Evolutionary conservation across 2,113 vertebrate species (phyloP), one percentile per base, ranked within the genome.

Genomic region (Phrynocephalus versicolor): DNA sequence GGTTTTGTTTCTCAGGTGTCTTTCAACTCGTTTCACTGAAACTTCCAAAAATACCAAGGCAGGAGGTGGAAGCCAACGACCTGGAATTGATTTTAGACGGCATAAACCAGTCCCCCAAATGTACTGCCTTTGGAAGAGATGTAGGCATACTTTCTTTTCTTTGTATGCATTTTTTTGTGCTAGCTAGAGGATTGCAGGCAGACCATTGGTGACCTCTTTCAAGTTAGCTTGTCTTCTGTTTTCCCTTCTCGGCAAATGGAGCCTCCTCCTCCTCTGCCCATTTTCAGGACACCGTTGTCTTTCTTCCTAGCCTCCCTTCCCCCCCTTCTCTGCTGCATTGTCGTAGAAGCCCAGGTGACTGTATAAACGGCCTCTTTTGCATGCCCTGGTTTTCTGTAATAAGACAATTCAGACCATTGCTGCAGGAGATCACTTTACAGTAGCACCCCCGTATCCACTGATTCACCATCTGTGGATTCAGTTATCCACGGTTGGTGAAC

Each of bases 1-100:
- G 37, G 77, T 91, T 85, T 62, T n/a, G 69, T 88, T 92, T 92
- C 39, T 19, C 92, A 99, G 98, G 97, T 88, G 30, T 62, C 2
- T 98, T 96, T 95, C 97, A 99, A 78, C 94, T 99, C 89, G 95
- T 97, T 45, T 97, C 97, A 0, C 84, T 98, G 45, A 96, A 95
- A 85, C 94, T 99, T 81, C 94, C 98, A 5, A 97, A 96, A 94
- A 94, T 92, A 8, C 83, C 95, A 35, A 96, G 95, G 62, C 98
- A 97, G 88, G 94, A 97, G 88, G 70, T 97, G 91, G 96, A 98
- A 87, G 94, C 93, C 71, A 92, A 67, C 37, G 97, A 98, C 13
- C 0, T 96, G 1, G 96, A 96, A 2, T 92, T 96, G n/a, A 92
- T 99, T 90, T 94, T 98, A 83, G 89, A 88, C 39, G 94, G 95